A percentile compares a stretch with the other conserved stretches of the same genome.
Evolutionary conservation across 1,140 invertebrate species (phyloP).

Genomic region (Bombus huntii): DNA sequence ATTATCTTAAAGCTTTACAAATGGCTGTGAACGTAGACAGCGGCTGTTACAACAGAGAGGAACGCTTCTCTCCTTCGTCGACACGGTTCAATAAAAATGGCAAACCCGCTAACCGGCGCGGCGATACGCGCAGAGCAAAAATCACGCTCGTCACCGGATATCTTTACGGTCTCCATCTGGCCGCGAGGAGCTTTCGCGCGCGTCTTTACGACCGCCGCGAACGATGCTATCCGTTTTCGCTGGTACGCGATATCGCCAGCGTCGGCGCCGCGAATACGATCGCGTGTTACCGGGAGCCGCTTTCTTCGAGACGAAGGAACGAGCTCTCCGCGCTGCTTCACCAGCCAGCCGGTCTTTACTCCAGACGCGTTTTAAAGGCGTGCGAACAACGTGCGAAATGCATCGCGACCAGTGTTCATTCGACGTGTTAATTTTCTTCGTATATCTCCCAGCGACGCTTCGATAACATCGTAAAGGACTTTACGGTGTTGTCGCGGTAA

Average conservation of each 20-base stretch:
- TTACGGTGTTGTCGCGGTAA: constrained; percentile 1
- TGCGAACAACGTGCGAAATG: neutral
- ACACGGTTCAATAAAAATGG: neutral
- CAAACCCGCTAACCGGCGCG: neutral
- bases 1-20: neutral
- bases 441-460: neutral
- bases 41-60: neutral
- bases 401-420: neutral
- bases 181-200: neutral
- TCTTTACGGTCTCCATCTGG: constrained; percentile 6
- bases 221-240: constrained; percentile 7
- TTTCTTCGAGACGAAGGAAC: neutral
- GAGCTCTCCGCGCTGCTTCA: neutral
- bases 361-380: neutral
- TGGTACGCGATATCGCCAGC: neutral
- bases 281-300: constrained; percentile 27
- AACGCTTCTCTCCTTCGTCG: neutral
- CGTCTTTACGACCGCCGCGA: constrained; percentile 14
- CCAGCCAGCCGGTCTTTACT: neutral
- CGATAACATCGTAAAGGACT: neutral
- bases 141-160: constrained; percentile 15
- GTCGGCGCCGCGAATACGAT: constrained; percentile 26
- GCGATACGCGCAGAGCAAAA: constrained; percentile 4
- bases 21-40: neutral
- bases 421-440: too few relatives aligned